phyloP scores from a whole-genome alignment of 1,140 invertebrate species.

The Bombus soroeensis region DNA sequence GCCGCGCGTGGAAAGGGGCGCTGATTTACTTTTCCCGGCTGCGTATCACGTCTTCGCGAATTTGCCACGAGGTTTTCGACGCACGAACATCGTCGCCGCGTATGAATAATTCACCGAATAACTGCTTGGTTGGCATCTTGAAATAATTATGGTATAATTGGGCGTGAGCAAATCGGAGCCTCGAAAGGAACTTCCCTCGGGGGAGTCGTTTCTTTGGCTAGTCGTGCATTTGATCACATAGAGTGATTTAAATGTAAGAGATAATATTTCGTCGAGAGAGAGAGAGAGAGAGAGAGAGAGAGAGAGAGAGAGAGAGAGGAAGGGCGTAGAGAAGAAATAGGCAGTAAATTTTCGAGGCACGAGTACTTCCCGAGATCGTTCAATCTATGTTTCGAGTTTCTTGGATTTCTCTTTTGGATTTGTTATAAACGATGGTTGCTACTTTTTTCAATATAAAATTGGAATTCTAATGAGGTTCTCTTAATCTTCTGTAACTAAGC shows the following conservation, averaged over 20 bases:
- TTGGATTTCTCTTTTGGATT: background rate
- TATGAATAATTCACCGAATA: constrained; percentile 7
- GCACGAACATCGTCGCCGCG: background rate
- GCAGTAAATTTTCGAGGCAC: background rate
- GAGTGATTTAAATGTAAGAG: background rate
- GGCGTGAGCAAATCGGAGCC: background rate
- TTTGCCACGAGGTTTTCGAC: background rate
- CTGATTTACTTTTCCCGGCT: constrained; percentile 1
- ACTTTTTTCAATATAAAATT: background rate
- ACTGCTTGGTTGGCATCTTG: background rate
- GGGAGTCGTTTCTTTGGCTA: background rate
- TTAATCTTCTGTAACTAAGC: background rate
- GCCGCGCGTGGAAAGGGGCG: background rate
- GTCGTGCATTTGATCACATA: background rate
- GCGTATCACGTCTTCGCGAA: background rate
- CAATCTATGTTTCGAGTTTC: background rate
- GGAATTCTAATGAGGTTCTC: background rate
- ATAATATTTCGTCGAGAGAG: too few relatives aligned
- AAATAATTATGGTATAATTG: constrained; percentile 16
- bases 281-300: too few relatives aligned
- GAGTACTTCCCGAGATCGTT: background rate
- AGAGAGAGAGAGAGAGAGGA: too few relatives aligned
- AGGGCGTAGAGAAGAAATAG: too few relatives aligned
- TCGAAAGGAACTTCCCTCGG: background rate
- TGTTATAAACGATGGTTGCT: background rate